Conservation (phyloP, 2,113 vertebrate genomes). For the Urocynchramus pylzowi region DNA sequence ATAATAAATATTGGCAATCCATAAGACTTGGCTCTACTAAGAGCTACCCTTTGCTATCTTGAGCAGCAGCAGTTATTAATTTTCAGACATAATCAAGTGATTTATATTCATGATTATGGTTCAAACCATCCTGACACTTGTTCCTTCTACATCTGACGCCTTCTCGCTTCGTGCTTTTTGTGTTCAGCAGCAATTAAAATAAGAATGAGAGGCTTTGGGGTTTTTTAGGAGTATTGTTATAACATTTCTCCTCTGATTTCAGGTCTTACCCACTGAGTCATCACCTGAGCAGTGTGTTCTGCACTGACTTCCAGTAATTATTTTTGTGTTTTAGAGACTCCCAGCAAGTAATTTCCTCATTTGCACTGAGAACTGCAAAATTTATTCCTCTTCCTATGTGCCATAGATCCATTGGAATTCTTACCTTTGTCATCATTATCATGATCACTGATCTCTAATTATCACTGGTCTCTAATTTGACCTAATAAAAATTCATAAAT, state of each 20-base stretch:
- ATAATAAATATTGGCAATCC: not conserved
- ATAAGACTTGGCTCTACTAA: not conserved
- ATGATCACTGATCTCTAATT: not conserved
- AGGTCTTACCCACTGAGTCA: not conserved
- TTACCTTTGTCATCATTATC: not conserved
- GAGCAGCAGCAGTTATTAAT: conserved; percentile 5
- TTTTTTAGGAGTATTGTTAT: not conserved
- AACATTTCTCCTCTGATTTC: not conserved
- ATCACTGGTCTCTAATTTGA: not conserved
- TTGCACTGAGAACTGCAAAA: not conserved
- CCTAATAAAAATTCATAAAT: not conserved
- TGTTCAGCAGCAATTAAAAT: not conserved
- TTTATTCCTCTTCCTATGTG: not conserved
- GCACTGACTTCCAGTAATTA: not conserved
- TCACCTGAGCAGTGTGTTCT: not conserved
- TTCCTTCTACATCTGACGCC: not conserved
- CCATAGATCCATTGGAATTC: not conserved
- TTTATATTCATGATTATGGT: conserved; percentile 2
- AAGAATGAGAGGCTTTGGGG: not conserved
- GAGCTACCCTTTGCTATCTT: not conserved
- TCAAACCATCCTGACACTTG: not conserved
- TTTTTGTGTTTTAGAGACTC: not conserved
- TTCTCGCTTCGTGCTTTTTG: not conserved
- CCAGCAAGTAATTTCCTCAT: not conserved
- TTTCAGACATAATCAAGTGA: not conserved